Evolutionary conservation across 1,140 invertebrate genomes (phyloP).

Genomic region (Drosophila orosa): DNA sequence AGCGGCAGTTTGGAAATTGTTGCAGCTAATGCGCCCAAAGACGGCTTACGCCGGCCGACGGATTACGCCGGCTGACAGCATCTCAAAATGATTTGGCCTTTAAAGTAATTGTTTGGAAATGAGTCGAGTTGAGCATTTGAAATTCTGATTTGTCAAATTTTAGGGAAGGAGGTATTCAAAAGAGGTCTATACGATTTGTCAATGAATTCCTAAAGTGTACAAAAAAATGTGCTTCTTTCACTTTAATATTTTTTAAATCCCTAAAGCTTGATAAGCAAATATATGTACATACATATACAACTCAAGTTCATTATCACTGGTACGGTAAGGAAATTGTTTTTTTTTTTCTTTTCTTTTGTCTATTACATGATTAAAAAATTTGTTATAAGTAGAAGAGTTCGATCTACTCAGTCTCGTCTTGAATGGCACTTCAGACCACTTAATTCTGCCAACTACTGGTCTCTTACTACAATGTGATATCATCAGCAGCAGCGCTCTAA

Average conservation of each 20-base stretch:
- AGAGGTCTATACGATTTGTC: too few species aligned
- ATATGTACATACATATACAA: too few species aligned
- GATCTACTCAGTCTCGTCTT: neutral
- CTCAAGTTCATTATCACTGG: neutral
- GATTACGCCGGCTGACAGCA: conserved; percentile 11
- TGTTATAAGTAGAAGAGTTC: neutral
- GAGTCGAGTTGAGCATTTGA: conserved; percentile 39
- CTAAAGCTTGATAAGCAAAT: neutral
- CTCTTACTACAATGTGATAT: conserved; percentile 40
- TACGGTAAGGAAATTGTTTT: too few species aligned
- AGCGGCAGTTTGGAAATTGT: conserved; percentile 42
- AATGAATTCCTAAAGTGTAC: neutral
- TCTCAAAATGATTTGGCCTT: conserved; percentile 39
- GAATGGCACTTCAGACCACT: neutral
- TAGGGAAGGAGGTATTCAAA: conserved; percentile 7
- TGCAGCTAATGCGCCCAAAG: conserved; percentile 65
- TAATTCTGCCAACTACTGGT: conserved; percentile 7
- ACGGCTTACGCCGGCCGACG: conserved; percentile 47
- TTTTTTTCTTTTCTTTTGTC: too few species aligned
- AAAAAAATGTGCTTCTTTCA: neutral
- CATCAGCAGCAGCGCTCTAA: conserved; percentile 19
- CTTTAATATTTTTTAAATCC: neutral
- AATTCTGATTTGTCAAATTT: neutral
- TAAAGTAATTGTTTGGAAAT: conserved; percentile 73
- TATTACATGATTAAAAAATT: neutral